These are phyloP conservation scores for Uropetala carovei DNA, from an alignment of 2,888 invertebrate species.

Conservation along the genomic window DNA sequence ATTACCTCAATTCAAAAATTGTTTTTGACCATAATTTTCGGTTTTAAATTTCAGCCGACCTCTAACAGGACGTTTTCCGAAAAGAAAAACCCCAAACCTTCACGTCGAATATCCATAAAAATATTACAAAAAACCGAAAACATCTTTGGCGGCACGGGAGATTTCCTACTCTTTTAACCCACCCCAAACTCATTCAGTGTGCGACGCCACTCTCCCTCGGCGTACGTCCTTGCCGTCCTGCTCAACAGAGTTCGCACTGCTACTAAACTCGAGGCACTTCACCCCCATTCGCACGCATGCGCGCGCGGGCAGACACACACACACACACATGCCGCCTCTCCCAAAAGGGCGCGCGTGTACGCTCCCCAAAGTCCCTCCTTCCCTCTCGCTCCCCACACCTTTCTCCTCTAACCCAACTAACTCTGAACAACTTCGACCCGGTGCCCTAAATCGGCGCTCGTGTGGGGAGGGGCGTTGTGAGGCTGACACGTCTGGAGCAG, in stretches of 20 bases:
- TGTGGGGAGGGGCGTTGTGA: background rate
- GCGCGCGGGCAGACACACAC: background rate
- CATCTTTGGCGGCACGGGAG: no score
- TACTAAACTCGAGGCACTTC: background rate
- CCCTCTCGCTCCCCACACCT: background rate
- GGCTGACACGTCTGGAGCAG: background rate
- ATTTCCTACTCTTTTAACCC: no score
- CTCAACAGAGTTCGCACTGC: background rate
- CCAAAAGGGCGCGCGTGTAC: background rate
- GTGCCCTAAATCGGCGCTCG: conserved; percentile 57
- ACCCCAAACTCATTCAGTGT: background rate
- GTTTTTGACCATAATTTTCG: no score
- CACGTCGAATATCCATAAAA: no score
- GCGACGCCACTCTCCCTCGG: background rate
- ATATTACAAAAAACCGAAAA: no score
- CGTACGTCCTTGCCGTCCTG: background rate
- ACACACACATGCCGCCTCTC: background rate
- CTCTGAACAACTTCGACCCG: conserved; percentile 43
- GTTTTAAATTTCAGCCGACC: no score
- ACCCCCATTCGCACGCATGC: background rate
- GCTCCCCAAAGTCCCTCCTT: background rate
- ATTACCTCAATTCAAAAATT: no score
- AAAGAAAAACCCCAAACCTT: no score
- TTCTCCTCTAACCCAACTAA: background rate
- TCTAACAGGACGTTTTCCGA: no score